These are phyloP conservation scores for Chaetodon trifasciatus DNA, from an alignment of 2,797 vertebrate genomes.

Conservation along the genomic window DNA sequence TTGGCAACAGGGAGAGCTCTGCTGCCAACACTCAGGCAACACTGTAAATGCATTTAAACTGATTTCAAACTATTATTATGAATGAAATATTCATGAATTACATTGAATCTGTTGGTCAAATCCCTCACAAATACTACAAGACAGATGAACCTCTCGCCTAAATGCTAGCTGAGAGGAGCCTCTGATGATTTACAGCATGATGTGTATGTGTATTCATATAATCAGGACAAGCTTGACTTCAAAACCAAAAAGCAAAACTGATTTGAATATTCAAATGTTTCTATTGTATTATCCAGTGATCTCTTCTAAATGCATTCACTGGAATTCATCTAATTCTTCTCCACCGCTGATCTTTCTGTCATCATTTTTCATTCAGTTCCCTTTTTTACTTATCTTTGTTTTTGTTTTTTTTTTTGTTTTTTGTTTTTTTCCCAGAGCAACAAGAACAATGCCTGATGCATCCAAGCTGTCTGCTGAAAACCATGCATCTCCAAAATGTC, in stretches of 20 bases:
- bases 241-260: not conserved
- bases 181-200: not conserved
- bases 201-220: slow-evolving; percentile 17
- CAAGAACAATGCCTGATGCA: not conserved
- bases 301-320: not conserved
- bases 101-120: not conserved
- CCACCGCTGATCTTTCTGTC: not conserved
- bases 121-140: not conserved
- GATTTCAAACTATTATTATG: not conserved
- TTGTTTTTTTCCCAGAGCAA: not conserved
- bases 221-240: slow-evolving; percentile 9
- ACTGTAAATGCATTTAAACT: not conserved
- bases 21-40: not conserved
- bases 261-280: slow-evolving; percentile 1
- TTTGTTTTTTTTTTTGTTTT: not conserved
- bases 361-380: not conserved
- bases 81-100: not conserved
- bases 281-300: not conserved
- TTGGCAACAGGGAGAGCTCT: not conserved
- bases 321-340: not conserved
- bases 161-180: not conserved
- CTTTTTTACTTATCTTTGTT: no score
- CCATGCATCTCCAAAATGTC: no score
- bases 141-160: not conserved
- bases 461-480: not conserved